These are phyloP conservation scores for Virgularia gustaviana DNA, from an alignment of 92 coral and sea anemone genomes.

Conservation along the genomic window DNA sequence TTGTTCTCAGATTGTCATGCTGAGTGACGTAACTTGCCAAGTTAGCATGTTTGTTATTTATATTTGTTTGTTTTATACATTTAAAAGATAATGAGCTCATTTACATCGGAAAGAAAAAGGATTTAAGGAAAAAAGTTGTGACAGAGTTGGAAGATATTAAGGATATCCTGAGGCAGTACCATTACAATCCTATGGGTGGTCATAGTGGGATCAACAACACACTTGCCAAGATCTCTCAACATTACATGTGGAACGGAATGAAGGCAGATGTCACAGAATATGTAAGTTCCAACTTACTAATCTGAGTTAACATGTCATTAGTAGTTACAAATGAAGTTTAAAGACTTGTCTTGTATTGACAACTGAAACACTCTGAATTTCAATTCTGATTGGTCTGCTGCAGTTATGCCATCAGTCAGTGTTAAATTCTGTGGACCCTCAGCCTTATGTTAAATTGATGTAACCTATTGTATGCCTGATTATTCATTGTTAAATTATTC, in stretches of 20 bases:
- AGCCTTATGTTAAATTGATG: neutral
- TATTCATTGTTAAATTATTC: neutral
- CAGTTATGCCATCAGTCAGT: neutral
- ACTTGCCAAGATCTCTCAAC: neutral
- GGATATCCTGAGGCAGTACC: neutral
- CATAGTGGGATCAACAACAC: slow-evolving; percentile 11
- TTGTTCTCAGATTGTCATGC: too few relatives aligned
- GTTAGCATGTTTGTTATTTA: too few relatives aligned
- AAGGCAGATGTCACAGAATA: slow-evolving; percentile 1
- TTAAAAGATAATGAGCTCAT: neutral
- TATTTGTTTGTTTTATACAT: too few relatives aligned
- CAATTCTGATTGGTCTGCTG: too few relatives aligned
- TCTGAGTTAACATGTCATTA: neutral
- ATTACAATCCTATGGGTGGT: slow-evolving; percentile 2
- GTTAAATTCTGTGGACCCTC: neutral
- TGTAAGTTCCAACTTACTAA: neutral
- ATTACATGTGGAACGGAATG: slow-evolving; percentile 6
- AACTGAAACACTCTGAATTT: too few relatives aligned
- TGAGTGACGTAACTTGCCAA: too few relatives aligned
- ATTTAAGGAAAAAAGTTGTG: neutral
- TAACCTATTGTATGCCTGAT: neutral
- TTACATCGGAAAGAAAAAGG: neutral
- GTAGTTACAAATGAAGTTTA: neutral
- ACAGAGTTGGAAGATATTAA: neutral
- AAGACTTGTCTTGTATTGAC: too few relatives aligned